These are phyloP conservation scores for Macrochelys suwanniensis DNA, from an alignment of 2,797 vertebrate genomes.

Conservation along the genomic window DNA sequence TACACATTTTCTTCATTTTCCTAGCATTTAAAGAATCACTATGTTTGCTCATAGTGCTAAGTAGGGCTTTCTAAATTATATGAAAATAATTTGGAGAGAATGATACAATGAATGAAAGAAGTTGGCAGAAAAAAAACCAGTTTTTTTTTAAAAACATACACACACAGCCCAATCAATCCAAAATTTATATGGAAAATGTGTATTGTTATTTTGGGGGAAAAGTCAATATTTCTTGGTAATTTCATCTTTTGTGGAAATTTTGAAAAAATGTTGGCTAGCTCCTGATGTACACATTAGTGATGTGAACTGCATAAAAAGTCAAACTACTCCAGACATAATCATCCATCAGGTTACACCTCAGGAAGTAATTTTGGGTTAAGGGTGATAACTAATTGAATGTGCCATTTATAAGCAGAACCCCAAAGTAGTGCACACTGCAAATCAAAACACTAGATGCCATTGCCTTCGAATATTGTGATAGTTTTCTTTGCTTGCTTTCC, in stretches of 20 bases:
- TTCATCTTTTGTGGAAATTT: not conserved
- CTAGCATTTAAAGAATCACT: not conserved
- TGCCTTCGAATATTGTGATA: not conserved
- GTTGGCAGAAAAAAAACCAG: not conserved
- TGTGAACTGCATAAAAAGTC: not conserved
- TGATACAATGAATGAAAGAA: not conserved
- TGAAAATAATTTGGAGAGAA: not conserved
- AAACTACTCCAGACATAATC: not conserved
- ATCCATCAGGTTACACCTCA: not conserved
- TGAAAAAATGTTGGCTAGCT: not conserved
- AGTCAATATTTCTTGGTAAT: not conserved
- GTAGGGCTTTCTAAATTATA: not conserved
- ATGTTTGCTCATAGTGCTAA: not conserved
- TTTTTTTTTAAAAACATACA: not conserved
- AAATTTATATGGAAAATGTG: not conserved
- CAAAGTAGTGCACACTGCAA: not conserved
- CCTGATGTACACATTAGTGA: not conserved
- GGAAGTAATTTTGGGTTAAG: not conserved
- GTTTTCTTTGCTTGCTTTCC: not conserved
- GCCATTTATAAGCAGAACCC: not conserved
- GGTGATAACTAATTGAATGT: not conserved
- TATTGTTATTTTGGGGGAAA: not conserved
- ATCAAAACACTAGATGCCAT: accelerated
- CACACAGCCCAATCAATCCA: not conserved
- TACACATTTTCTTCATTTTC: not conserved